Evolutionary conservation across 2,113 vertebrate genomes (phyloP), one percentile per base, ranked within the genome.

Genomic region (Tupaia tana): DNA sequence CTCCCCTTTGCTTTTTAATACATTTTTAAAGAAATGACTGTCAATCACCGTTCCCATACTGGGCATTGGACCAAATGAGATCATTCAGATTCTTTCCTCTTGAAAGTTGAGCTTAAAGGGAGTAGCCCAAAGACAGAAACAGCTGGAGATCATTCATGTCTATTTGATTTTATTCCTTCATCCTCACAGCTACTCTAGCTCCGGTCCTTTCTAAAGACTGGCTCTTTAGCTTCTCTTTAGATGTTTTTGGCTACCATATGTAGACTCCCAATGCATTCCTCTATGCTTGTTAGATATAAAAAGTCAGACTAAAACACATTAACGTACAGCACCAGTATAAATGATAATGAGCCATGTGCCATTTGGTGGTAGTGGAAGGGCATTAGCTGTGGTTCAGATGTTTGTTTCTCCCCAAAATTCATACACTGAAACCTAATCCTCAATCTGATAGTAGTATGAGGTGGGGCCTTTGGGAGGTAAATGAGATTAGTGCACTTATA

Each of bases 221-320:
- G 11, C 73, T 94, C 22, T 69, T 74, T 52, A n/a, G 56, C 56
- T 84, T 89, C n/a, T 70, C n/a, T 94, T 69, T 71, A 43, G 71
- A 71, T 58, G 43, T 70, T n/a, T 78, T 25, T 91, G 43, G 59
- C 13, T 64, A 20, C 54, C 43, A 61, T 12, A 29, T 61, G 2
- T 43, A 63, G n/a, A 59, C 82, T 74, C 67, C 54, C 11, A 67
- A 75, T n/a, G 3, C 25, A 24, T 77, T 77, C 43, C 3, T 71
- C 54, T 85, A 77, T 81, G 27, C 71, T 90, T 77, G 25, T 91
- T 82, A 81, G 29, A 82, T 78, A 56, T 31, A 64, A 86, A 74
- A 84, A 88, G 16, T 86, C 67, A 96, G 92, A 82, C 16, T 73
- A 86, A 77, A 67, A 63, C 52, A 67, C 58, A 89, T 67, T 73